Base-by-base conservation (phyloP, 1,140 invertebrate species). In the Bombus waltoni region DNA sequence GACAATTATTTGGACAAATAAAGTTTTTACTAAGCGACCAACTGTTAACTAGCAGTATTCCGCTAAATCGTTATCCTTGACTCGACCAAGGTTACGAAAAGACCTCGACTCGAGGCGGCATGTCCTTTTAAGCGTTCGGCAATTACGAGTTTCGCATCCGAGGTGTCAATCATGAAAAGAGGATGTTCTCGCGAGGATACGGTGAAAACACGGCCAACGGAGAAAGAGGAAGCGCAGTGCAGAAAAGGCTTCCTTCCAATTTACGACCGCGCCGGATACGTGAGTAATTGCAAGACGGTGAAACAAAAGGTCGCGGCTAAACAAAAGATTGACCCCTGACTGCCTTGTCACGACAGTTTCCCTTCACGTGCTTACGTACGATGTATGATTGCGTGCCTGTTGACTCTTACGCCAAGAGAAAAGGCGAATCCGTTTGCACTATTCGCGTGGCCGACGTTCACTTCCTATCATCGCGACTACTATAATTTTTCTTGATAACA, bases 381-480 rank as follows among this genome's bases (percentile, higher is more conserved):
- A 80, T 53, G 77, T 73, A 85, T 53, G 83, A 85, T 80, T 80
- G 83, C 83, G 83, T 85, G 83, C 40, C 83, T n/a, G 68, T 73
- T 72, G 53, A 47, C 83, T 85, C 77, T 80, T 73, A 73, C 76
- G 83, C 53, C 68, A 35, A 11, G 53, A 80, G 83, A 85, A 85
- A 85, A 73, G 68, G 32, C 77, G 42, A 80, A 80, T 78, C 75
- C 32, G 74, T 84, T 84, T 47, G 70, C 76, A 66, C 82, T 78
- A 78, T 79, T 84, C 83, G 83, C 76, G 66, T 71, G 83, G 83
- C 76, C 53, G 75, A 72, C 83, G 28, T 84, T 78, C 71, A 53
- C 53, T 62, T 72, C 25, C 75, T 79, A 79, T 72, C 65, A 72
- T 84, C 70, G 70, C 68, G 42, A 35, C 53, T 57, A 22, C 77